Base-by-base conservation (phyloP, 1,140 invertebrate genomes). In the Bombus soroeensis region DNA sequence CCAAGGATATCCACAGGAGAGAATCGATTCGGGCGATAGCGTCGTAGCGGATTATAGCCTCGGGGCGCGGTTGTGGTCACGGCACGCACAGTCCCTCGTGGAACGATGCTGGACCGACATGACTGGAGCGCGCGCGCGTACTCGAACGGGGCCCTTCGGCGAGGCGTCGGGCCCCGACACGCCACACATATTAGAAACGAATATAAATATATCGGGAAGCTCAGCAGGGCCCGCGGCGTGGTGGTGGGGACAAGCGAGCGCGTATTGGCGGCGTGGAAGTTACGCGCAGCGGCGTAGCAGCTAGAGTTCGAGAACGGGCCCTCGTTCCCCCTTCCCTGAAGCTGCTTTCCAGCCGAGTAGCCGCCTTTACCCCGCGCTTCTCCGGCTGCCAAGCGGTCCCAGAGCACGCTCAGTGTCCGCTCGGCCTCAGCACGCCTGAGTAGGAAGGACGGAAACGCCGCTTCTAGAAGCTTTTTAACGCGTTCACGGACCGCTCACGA, bases 121-220 rank as follows among this genome's bases (percentile, higher is more conserved):
- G 75, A 78, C 59, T 64, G 73, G 34, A 74, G 43, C 72, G 41
- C 47, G 57, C 62, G 68, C 77, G 85, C 83, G 64, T 66, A 62
- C 79, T 68, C 64, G 78, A 88, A 80, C 82, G 78, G 72, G 80
- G 78, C 74, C 74, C 71, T 86, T 81, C 80, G 86, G 82, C 87
- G 88, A 88, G 90, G 89, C 85, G 87, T 85, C 80, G 70, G 68
- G 73, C 70, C 86, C 76, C 84, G 83, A 91, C 90, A 91, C 91
- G 88, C 85, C 87, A 84, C 92, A 87, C 91, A 91, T 92, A 93
- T 93, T 93, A 93, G 93, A 92, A 91, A 90, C 91, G 91, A 93
- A 94, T 93, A 94, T 93, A 94, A 94, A 93, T 94, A 92, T 94
- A 93, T 94, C 91, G 92, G 85, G 81, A 82, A 82, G 85, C 75